phyloP scores from a whole-genome alignment of 2,888 invertebrate species.

The Microctonus brassicae region DNA sequence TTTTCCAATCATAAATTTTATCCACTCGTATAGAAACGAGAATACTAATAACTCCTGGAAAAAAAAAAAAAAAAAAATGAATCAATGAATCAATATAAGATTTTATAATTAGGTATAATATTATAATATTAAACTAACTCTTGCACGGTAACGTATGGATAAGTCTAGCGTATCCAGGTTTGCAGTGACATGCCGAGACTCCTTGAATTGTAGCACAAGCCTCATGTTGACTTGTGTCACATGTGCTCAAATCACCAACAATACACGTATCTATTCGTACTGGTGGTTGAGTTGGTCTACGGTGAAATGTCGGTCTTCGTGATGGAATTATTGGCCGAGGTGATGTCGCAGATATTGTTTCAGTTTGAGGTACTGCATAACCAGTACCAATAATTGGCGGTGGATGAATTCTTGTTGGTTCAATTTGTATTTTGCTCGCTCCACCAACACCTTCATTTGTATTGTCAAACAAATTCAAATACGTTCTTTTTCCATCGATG shows the following conservation, averaged over 20 bases:
- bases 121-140: slow-evolving; percentile 48
- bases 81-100: slow-evolving; percentile 9
- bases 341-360: slow-evolving; percentile 64
- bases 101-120: slow-evolving; percentile 11
- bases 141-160: slow-evolving; percentile 65
- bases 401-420: slow-evolving; percentile 61
- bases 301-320: slow-evolving; percentile 73
- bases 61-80: slow-evolving; percentile 21
- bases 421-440: slow-evolving; percentile 61
- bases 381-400: slow-evolving; percentile 68
- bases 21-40: slow-evolving; percentile 86
- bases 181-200: slow-evolving; percentile 90
- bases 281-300: slow-evolving; percentile 78
- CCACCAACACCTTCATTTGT: slow-evolving; percentile 67
- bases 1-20: slow-evolving; percentile 82
- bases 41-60: slow-evolving; percentile 81
- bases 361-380: slow-evolving; percentile 77
- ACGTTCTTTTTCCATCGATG: slow-evolving; percentile 91
- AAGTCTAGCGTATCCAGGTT: slow-evolving; percentile 75
- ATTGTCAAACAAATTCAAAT: slow-evolving; percentile 86
- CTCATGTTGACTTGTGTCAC: slow-evolving; percentile 89
- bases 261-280: slow-evolving; percentile 93
- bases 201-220: slow-evolving; percentile 84
- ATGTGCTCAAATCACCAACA: slow-evolving; percentile 92
- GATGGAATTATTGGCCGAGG: slow-evolving; percentile 65